Percentiles rank a stretch among this genome's conserved stretches.
phyloP scores from a whole-genome alignment of 2,797 vertebrate species.

The Thalassophryne amazonica region DNA sequence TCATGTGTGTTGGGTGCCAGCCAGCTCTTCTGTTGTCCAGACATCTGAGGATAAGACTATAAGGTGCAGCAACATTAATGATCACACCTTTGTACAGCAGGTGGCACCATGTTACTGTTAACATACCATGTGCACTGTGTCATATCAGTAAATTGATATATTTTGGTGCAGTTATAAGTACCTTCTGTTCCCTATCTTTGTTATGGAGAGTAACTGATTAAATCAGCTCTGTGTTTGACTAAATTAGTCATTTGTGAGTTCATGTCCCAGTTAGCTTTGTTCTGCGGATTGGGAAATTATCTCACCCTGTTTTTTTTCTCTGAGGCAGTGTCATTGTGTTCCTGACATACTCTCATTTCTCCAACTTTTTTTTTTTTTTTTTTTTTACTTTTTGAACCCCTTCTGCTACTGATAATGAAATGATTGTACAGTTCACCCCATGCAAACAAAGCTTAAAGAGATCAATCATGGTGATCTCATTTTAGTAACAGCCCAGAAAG shows the following conservation, averaged over 20 bases:
- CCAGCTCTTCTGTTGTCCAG: constrained; percentile 76
- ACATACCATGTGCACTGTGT: neutral
- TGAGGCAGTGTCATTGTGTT: neutral
- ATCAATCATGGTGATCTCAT: too few relatives aligned
- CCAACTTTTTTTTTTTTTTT: too few relatives aligned
- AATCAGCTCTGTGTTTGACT: neutral
- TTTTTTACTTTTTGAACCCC: too few relatives aligned
- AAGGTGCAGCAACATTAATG: constrained; percentile 73
- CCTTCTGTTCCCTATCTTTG: neutral
- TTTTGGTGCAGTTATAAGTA: neutral
- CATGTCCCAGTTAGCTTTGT: constrained; percentile 1
- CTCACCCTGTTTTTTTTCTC: neutral
- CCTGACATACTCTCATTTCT: too few relatives aligned
- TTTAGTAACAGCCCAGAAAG: too few relatives aligned
- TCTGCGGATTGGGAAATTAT: neutral
- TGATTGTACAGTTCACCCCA: too few relatives aligned
- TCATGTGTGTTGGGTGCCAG: constrained; percentile 94
- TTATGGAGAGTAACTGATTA: neutral
- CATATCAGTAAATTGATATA: neutral
- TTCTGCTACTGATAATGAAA: too few relatives aligned
- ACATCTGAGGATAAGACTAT: constrained; percentile 93
- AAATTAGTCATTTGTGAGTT: constrained; percentile 4
- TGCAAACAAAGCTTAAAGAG: too few relatives aligned
- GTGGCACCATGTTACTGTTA: neutral
- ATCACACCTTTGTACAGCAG: neutral